These are phyloP conservation scores for Corythaixoides concolor DNA, from an alignment of 2,113 vertebrate species.

Conservation along the genomic window DNA sequence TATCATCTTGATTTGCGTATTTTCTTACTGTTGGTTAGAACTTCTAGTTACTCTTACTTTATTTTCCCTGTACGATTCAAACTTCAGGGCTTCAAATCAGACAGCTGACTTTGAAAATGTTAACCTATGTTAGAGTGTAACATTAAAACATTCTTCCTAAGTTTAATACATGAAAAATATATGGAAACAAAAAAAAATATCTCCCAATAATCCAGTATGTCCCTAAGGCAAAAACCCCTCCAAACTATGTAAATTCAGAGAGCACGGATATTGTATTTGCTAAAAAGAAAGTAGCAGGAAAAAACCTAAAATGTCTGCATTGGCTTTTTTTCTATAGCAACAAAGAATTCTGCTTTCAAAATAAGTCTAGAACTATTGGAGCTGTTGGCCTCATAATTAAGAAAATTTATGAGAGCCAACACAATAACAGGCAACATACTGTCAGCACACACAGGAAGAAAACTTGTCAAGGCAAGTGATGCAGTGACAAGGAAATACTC, in stretches of 20 bases:
- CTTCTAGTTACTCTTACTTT: neutral
- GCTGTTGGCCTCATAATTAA: neutral
- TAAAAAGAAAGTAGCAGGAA: neutral
- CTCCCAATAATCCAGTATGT: neutral
- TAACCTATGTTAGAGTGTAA: neutral
- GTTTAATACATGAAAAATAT: neutral
- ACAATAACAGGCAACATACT: neutral
- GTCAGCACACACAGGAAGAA: neutral
- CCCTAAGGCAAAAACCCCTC: accelerated
- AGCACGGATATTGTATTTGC: neutral
- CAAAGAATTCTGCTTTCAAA: neutral
- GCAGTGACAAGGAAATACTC: neutral
- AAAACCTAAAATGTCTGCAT: neutral
- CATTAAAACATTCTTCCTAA: neutral
- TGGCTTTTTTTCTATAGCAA: neutral
- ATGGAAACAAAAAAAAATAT: neutral
- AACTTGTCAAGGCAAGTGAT: neutral
- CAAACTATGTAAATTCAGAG: neutral
- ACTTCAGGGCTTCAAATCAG: neutral
- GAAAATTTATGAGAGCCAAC: neutral
- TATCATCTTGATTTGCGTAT: neutral
- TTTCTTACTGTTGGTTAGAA: neutral
- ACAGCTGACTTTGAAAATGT: neutral
- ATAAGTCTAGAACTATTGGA: neutral
- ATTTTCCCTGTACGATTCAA: neutral